Conservation (phyloP, 64 coral and sea anemone species). For the Montipora efflorescens region DNA sequence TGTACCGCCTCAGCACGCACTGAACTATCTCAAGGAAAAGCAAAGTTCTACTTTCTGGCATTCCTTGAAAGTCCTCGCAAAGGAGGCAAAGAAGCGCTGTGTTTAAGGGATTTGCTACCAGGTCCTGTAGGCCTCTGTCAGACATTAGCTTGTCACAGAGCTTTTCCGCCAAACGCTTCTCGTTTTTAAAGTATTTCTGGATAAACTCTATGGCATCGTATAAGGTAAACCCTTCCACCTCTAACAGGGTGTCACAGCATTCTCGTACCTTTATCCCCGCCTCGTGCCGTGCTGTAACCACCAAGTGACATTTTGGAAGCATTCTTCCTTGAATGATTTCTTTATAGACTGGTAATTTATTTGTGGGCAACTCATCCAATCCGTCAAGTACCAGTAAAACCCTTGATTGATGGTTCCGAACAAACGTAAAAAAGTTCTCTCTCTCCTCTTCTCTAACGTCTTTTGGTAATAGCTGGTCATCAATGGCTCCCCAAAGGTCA, state of each 20-base stretch:
- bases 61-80: neutral
- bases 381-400: no score
- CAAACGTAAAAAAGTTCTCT: no score
- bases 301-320: neutral
- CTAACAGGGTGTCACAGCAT: neutral
- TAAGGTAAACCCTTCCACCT: neutral
- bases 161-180: neutral
- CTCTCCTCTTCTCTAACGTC: no score
- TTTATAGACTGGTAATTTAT: no score
- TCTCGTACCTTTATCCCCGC: neutral
- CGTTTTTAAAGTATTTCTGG: neutral
- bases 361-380: no score
- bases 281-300: neutral
- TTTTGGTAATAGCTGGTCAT: no score
- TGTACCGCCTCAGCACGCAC: conserved; percentile 3
- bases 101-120: neutral
- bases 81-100: conserved; percentile 9
- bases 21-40: neutral
- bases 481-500: no score
- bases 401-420: no score
- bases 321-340: no score
- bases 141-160: neutral
- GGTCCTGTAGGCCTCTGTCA: neutral
- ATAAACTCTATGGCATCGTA: neutral
- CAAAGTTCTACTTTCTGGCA: neutral